Percentiles rank a stretch among this genome's conserved stretches.
Evolutionary conservation across 2,797 vertebrate genomes (phyloP).

Genomic region (Craterocephalus amniculus): DNA sequence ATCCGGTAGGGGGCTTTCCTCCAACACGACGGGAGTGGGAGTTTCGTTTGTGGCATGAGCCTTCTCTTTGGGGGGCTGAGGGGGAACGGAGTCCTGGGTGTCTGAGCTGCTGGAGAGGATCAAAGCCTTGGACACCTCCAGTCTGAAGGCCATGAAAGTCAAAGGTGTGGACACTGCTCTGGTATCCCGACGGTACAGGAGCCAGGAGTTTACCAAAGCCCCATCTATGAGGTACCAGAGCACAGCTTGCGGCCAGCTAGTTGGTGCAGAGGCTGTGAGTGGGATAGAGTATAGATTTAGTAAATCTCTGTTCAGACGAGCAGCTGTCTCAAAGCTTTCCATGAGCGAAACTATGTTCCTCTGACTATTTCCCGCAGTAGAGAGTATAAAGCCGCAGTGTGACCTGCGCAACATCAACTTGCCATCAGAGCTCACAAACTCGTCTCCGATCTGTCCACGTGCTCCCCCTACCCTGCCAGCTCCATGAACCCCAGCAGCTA

Average conservation of each 20-base stretch:
- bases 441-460: slow-evolving; percentile 82
- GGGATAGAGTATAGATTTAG: slow-evolving; percentile 80
- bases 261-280: slow-evolving; percentile 60
- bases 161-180: slow-evolving; percentile 50
- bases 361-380: slow-evolving; percentile 75
- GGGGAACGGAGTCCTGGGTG: slow-evolving; percentile 75
- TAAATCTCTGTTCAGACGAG: slow-evolving; percentile 79
- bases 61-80: slow-evolving; percentile 70
- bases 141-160: slow-evolving; percentile 82
- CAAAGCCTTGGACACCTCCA: slow-evolving; percentile 83
- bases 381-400: slow-evolving; percentile 84
- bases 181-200: slow-evolving; percentile 73
- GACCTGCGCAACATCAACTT: slow-evolving; percentile 82
- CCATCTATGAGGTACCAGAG: slow-evolving; percentile 84
- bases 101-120: slow-evolving; percentile 71
- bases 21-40: slow-evolving; percentile 55
- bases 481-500: slow-evolving; percentile 79
- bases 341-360: slow-evolving; percentile 71
- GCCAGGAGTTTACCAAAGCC: slow-evolving; percentile 85
- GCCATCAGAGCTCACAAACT: slow-evolving; percentile 85
- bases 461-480: slow-evolving; percentile 83
- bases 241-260: slow-evolving; percentile 82
- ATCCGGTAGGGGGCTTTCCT: slow-evolving; percentile 79
- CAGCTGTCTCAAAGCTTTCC: slow-evolving; percentile 79
- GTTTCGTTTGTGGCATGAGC: slow-evolving; percentile 45